Percentiles rank a stretch among this genome's conserved stretches.
Conservation (phyloP, 2,797 vertebrate species). For the Gobio occitaniae region DNA sequence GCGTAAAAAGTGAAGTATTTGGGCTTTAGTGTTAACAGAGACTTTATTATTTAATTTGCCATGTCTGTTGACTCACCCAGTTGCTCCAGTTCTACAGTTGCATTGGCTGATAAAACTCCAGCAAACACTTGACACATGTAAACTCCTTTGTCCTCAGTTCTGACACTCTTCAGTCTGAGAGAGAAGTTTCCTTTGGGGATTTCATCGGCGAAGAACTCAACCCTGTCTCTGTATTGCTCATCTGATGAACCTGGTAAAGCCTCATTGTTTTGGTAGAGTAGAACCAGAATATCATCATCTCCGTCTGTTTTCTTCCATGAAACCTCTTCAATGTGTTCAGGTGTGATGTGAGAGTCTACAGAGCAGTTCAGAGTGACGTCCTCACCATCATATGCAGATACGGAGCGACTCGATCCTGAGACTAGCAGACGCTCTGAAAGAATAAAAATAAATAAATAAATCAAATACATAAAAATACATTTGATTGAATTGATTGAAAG, state of each 20-base stretch:
- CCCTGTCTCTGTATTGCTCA: conserved; percentile 19
- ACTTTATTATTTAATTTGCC: too few species aligned
- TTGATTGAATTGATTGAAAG: too few species aligned
- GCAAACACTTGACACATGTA: conserved; percentile 46
- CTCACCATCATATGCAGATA: background rate
- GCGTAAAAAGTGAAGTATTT: too few species aligned
- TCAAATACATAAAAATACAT: too few species aligned
- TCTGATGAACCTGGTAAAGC: conserved; percentile 23
- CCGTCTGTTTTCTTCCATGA: conserved; percentile 38
- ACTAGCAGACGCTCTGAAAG: background rate
- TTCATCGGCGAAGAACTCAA: conserved; percentile 36
- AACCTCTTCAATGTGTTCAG: conserved; percentile 12
- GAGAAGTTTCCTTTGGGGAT: conserved; percentile 48
- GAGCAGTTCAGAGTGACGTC: conserved; percentile 17
- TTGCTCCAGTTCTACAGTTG: background rate
- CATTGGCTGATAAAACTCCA: background rate
- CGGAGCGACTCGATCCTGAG: background rate
- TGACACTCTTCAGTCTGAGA: conserved; percentile 21
- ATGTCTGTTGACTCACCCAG: conserved; percentile 33
- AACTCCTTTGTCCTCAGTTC: conserved; percentile 50
- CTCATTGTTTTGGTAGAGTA: conserved; percentile 26
- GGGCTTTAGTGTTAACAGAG: too few species aligned
- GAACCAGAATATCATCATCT: conserved; percentile 15
- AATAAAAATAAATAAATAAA: too few species aligned
- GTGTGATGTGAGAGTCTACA: conserved; percentile 35